Evolutionary conservation across 2,888 invertebrate species (phyloP).

Genomic region (Augiades crinisus): DNA sequence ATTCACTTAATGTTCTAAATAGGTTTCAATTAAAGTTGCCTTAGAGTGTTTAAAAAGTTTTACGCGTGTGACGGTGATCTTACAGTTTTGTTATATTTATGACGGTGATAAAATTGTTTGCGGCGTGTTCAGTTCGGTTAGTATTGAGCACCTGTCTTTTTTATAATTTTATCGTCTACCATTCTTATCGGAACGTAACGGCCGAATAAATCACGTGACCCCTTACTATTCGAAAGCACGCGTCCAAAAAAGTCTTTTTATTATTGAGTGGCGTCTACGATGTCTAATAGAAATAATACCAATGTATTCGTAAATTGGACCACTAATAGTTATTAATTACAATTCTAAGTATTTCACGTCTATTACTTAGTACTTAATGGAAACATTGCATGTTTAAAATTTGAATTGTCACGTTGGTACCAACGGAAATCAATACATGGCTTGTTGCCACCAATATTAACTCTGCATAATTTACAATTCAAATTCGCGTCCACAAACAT

Average conservation of each 20-base stretch:
- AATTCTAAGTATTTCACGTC: not conserved
- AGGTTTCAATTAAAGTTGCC: slow-evolving; percentile 42
- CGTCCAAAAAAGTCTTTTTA: slow-evolving; percentile 6
- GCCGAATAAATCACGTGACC: slow-evolving; percentile 34
- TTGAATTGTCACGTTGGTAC: slow-evolving; percentile 24
- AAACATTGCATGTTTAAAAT: slow-evolving; percentile 23
- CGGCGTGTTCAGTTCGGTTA: slow-evolving; percentile 63
- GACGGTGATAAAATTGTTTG: slow-evolving; percentile 75
- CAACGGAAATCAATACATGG: slow-evolving; percentile 20
- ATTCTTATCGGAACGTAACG: slow-evolving; percentile 43
- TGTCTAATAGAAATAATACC: no score
- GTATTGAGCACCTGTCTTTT: slow-evolving; percentile 66
- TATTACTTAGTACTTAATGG: not conserved
- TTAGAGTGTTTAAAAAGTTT: slow-evolving; percentile 58
- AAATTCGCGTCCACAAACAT: slow-evolving; percentile 26
- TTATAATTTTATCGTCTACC: slow-evolving; percentile 50
- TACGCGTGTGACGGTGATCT: slow-evolving; percentile 52
- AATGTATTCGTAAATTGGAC: not conserved
- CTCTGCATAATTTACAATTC: slow-evolving; percentile 49
- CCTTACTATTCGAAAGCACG: slow-evolving; percentile 16
- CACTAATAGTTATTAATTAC: not conserved
- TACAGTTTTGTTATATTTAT: slow-evolving; percentile 67
- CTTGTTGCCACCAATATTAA: slow-evolving; percentile 10
- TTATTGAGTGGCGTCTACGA: not conserved
- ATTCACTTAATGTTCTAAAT: slow-evolving; percentile 27